These are phyloP conservation scores for Diploscapter pachys DNA, from an alignment of 1,140 invertebrate genomes.

Conservation along the genomic window DNA sequence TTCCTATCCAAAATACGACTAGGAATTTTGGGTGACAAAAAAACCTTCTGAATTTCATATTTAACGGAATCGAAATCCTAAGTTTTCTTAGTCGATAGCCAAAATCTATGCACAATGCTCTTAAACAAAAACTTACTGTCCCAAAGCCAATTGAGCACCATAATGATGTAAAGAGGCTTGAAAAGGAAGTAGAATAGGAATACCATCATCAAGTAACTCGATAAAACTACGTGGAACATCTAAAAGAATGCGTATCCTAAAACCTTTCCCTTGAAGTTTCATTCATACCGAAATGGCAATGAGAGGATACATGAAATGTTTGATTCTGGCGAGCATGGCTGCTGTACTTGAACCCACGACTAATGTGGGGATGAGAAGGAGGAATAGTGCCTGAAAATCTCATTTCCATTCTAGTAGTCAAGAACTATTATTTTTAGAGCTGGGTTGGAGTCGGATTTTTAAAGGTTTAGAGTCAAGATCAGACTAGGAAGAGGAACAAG, in stretches of 20 bases:
- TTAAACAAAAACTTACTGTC: slow-evolving; percentile 30
- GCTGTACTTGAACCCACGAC: slow-evolving; percentile 22
- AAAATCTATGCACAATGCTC: neutral
- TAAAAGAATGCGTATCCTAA: slow-evolving; percentile 20
- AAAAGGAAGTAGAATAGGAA: slow-evolving; percentile 40
- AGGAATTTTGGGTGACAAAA: neutral
- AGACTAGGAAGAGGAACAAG: too few species aligned
- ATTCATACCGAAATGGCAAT: slow-evolving; percentile 35
- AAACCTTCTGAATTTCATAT: neutral
- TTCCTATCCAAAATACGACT: neutral
- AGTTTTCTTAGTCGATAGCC: neutral
- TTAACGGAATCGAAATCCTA: neutral
- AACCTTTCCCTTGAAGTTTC: neutral
- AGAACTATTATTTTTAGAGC: too few species aligned
- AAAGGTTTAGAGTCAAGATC: neutral
- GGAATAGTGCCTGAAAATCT: slow-evolving; percentile 27
- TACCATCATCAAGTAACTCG: slow-evolving; percentile 28
- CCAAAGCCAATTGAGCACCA: slow-evolving; percentile 40
- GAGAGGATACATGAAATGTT: slow-evolving; percentile 31
- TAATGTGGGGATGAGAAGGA: slow-evolving; percentile 26
- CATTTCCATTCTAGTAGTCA: too few species aligned
- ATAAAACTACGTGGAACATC: slow-evolving; percentile 37
- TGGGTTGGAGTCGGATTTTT: neutral
- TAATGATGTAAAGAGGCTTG: slow-evolving; percentile 39
- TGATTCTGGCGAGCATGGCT: slow-evolving; percentile 13